These are phyloP conservation scores for Gallinago paraguaiae DNA, from an alignment of 2,113 vertebrate species.

Conservation along the genomic window DNA sequence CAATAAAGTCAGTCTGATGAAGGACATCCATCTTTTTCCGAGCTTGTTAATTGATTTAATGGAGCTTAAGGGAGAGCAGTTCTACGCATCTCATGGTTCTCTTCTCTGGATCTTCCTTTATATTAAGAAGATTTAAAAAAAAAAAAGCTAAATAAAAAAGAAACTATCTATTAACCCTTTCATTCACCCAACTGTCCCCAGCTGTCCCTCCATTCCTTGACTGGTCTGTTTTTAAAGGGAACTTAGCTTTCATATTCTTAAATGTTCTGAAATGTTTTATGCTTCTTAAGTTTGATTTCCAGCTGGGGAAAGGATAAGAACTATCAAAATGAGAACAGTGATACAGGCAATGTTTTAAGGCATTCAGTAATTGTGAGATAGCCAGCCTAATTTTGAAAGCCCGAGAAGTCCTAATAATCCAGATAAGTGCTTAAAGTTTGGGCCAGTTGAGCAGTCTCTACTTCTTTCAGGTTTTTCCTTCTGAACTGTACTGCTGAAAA, in stretches of 20 bases:
- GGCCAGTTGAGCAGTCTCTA: background rate
- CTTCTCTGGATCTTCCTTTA: background rate
- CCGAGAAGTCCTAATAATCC: background rate
- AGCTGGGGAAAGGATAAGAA: background rate
- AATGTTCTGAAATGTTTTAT: background rate
- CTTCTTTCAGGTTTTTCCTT: background rate
- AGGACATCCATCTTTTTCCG: background rate
- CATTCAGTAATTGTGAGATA: background rate
- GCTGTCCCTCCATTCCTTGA: background rate
- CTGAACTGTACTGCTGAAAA: background rate
- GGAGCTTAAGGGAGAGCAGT: background rate
- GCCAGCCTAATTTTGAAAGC: background rate
- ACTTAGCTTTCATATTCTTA: background rate
- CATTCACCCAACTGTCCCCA: background rate
- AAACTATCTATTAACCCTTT: background rate
- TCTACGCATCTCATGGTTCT: background rate
- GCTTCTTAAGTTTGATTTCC: background rate
- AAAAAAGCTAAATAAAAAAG: background rate
- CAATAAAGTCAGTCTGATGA: background rate
- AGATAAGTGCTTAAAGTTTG: background rate
- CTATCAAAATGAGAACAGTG: background rate
- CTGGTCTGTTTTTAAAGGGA: background rate
- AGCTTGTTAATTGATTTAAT: constrained; percentile 24
- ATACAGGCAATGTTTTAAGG: background rate
- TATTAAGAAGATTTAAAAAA: background rate